Evolutionary conservation across 2,113 vertebrate species (phyloP), one percentile per base, ranked within the genome.

Genomic region (Alosa alosa): DNA sequence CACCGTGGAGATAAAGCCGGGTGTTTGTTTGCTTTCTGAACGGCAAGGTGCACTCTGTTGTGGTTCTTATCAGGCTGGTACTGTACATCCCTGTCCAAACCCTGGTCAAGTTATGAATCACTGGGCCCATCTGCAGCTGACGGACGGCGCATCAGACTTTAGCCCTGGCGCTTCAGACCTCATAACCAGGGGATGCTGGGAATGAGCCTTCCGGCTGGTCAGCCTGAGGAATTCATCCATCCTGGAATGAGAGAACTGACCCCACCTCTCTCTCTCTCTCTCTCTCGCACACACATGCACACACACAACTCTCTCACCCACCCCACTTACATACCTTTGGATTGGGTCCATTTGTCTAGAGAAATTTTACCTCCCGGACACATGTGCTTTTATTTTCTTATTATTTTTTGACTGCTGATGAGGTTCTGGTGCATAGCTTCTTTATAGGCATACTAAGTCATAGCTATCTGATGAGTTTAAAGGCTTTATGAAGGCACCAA

Each of bases 1-100:
- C 72, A 41, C 72, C 72, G 20, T 78, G 31, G 72, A 78, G 31
- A 78, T 36, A 39, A 78, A 78, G 31, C 72, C 36, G 2, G 72
- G 13, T 78, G 25, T 78, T 36, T 78, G 20, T 20, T 87, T 45
- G 36, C 44, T n/a, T 85, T 50, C 82, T 13, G 68, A 84, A 82
- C 20, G 17, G 50, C 36, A 45, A 20, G 46, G 25, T 85, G 68
- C 45, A 36, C 9, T 81, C 47, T 13, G 9, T 6, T 11, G 31
- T 15, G 1, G n/a, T 84, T 81, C 45, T 41, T 31, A 68, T 68
- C 25, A 11, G 25, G 8, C 44, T 17, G 11, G 82, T 20, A 41
- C 84, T 31, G 0, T n/a, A 75, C 52, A 75, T 82, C 49, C 49
- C n/a, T 60, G 36, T 44, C 64, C 64, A 72, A 84, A 83, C 20